Evolutionary conservation across 2,888 invertebrate genomes (phyloP), one percentile per base, ranked within the genome.

Genomic region (Acrobasis suavella): DNA sequence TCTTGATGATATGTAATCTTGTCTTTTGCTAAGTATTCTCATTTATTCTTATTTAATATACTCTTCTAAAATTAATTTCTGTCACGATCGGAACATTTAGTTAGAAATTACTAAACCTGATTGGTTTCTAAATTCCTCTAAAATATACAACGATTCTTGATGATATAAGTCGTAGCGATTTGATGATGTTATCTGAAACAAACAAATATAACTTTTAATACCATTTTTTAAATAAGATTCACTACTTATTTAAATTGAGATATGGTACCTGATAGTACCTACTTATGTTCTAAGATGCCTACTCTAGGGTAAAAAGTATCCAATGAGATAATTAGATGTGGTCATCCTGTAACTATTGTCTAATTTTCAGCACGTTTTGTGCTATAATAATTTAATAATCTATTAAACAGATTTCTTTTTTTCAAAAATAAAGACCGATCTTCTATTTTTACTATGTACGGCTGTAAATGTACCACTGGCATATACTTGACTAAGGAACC

Each of bases 111-210:
- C 67, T 82, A 78, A 82, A 73, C 75, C 77, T 72, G 74, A 69
- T 62, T 60, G 78, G 77, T 75, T 74, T 73, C 69, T 75, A 77
- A 79, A 80, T 77, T 81, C 71, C 72, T 75, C 74, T 74, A 74
- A 74, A 72, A 76, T 46, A 16, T 42, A 12, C 42, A 17, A 15
- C 42, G 72, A 66, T 69, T 73, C 72, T 72, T 67, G 69, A 71
- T 76, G 76, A 66, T 72, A 72, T 72, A 77, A 70, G 69, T 71
- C 72, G 80, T 81, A 83, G 38, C 50, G 61, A 80, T 81, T 78
- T 77, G 58, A 69, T 74, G 75, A 73, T 72, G 73, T 75, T 77
- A 86, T 90, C 89, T 90, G 89, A 68, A 90, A 89, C 83, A 88
- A 86, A 78, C 1, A 61, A 32, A 61, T 46, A 37, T 49, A 61